Conservation (phyloP, 2,888 invertebrate genomes). For the Eilema griseolum region DNA sequence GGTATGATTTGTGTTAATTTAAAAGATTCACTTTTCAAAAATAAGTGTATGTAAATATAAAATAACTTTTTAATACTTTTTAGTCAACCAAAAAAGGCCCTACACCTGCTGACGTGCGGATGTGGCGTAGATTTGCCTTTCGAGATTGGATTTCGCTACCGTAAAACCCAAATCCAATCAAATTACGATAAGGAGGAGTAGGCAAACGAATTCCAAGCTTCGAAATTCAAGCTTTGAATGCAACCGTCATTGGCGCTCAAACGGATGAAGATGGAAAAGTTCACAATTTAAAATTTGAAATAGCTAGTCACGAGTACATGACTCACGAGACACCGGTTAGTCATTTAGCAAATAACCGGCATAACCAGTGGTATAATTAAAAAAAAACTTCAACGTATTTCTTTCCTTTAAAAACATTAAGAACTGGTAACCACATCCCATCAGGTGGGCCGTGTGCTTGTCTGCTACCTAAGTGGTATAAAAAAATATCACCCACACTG, state of each 20-base stretch:
- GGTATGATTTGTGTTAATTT: slow-evolving; percentile 68
- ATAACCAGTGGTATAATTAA: slow-evolving; percentile 11
- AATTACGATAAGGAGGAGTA: too few relatives aligned
- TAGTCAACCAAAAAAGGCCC: slow-evolving; percentile 81
- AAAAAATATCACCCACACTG: too few relatives aligned
- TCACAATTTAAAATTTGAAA: neutral
- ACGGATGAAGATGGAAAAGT: too few relatives aligned
- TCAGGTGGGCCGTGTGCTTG: too few relatives aligned
- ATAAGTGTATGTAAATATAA: neutral
- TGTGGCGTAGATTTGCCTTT: too few relatives aligned
- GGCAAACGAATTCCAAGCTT: too few relatives aligned
- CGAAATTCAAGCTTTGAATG: too few relatives aligned
- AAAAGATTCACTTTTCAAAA: neutral
- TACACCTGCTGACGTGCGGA: slow-evolving; percentile 89
- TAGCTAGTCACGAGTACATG: neutral
- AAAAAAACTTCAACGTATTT: slow-evolving; percentile 6
- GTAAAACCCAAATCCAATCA: too few relatives aligned
- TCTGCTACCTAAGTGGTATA: too few relatives aligned
- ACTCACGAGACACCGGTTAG: neutral
- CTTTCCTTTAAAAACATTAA: slow-evolving; percentile 7
- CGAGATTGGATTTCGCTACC: too few relatives aligned
- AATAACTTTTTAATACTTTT: slow-evolving; percentile 39
- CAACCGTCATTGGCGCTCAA: too few relatives aligned
- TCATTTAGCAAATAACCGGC: slow-evolving; percentile 3
- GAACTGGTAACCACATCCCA: too few relatives aligned